A percentile compares a stretch with the other conserved stretches of the same genome.
Conservation (phyloP, 2,113 vertebrate species). For the Ceyx cyanopectus region DNA sequence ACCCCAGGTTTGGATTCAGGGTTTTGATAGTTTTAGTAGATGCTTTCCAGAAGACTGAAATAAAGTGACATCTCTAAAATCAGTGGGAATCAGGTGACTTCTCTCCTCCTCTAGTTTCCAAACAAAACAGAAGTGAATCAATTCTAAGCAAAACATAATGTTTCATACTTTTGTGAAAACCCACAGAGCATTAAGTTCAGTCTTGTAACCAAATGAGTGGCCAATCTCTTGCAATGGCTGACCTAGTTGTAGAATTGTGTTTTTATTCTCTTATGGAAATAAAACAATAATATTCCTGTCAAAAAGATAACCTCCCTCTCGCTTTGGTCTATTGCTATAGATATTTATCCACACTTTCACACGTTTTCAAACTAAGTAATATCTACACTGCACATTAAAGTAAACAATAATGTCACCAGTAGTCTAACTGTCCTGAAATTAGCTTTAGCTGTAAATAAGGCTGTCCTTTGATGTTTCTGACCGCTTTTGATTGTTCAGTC, state of each 20-base stretch:
- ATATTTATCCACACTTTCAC: not conserved
- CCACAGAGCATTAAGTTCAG: not conserved
- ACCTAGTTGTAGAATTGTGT: not conserved
- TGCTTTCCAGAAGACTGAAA: not conserved
- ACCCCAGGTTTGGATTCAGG: not conserved
- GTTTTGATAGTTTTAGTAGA: not conserved
- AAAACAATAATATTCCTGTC: not conserved
- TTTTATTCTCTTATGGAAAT: not conserved
- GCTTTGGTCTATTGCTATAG: not conserved
- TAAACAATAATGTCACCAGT: constrained; percentile 7
- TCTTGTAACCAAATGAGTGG: not conserved
- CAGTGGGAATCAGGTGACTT: not conserved
- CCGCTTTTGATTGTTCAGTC: not conserved
- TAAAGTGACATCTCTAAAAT: not conserved
- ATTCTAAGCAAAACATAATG: not conserved
- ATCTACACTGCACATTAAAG: not conserved
- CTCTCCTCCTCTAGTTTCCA: not conserved
- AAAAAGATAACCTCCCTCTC: not conserved
- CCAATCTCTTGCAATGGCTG: not conserved
- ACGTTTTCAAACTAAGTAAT: not conserved
- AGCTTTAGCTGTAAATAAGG: constrained; percentile 1
- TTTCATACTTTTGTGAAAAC: not conserved
- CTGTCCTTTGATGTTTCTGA: constrained; percentile 9
- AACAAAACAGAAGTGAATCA: not conserved
- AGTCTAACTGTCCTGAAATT: not conserved